A percentile compares a stretch with the other conserved stretches of the same genome.
phyloP scores from a whole-genome alignment of 1,140 invertebrate genomes.

The Drosophila parabipectinata region DNA sequence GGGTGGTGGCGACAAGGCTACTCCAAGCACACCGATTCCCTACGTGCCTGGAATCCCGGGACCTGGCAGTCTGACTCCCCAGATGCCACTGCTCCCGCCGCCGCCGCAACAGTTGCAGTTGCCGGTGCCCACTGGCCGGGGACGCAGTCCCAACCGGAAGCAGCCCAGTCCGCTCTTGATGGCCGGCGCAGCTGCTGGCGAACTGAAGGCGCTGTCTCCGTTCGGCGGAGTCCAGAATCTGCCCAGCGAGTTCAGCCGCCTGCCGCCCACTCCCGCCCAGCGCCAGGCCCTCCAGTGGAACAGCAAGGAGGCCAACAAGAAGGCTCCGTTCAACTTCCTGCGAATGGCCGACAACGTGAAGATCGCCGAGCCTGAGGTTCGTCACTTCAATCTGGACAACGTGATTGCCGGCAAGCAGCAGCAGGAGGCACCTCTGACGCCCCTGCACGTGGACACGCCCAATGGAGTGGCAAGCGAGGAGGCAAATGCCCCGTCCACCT shows the following conservation, averaged over 20 bases:
- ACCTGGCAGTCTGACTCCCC: conserved; percentile 87
- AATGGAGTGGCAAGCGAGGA: conserved; percentile 8
- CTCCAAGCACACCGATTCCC: conserved; percentile 89
- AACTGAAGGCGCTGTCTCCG: conserved; percentile 61
- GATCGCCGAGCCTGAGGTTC: conserved; percentile 70
- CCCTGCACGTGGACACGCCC: conserved; percentile 19
- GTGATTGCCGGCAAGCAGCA: conserved; percentile 47
- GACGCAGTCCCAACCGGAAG: conserved; percentile 66
- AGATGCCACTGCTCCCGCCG: conserved; percentile 68
- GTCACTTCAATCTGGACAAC: conserved; percentile 86
- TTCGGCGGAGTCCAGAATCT: conserved; percentile 79
- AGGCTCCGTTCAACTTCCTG: conserved; percentile 71
- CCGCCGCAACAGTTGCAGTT: conserved; percentile 66
- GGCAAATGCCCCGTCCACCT: not conserved
- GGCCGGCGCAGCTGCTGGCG: conserved; percentile 18
- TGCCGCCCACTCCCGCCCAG: conserved; percentile 69
- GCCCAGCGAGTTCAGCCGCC: conserved; percentile 75
- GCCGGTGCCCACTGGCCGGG: conserved; percentile 33
- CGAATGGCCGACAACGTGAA: conserved; percentile 80
- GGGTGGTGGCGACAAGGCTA: conserved; percentile 84
- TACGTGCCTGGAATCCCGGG: conserved; percentile 94
- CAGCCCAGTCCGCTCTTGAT: conserved; percentile 52
- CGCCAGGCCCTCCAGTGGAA: conserved; percentile 72
- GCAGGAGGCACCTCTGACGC: conserved; percentile 2
- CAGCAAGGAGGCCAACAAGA: conserved; percentile 30